Conservation (phyloP, 2,797 vertebrate species). For the Rhinella marina region DNA sequence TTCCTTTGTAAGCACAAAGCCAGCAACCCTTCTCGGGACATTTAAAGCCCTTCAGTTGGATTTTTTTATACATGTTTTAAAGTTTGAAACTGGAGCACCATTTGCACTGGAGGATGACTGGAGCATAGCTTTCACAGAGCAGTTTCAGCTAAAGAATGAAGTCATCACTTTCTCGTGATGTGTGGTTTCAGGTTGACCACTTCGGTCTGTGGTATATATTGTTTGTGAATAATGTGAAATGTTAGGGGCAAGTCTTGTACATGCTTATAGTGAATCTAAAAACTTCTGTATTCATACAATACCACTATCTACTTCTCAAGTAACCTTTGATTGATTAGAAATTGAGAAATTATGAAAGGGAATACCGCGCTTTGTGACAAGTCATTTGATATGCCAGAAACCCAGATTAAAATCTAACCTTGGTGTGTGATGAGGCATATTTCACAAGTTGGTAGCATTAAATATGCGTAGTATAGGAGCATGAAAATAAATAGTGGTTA, state of each 20-base stretch:
- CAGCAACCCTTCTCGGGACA: constrained; percentile 18
- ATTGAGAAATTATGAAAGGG: not conserved
- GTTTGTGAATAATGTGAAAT: not conserved
- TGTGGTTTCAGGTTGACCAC: not conserved
- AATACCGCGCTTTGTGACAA: not conserved
- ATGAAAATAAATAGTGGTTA: not conserved
- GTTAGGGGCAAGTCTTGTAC: not conserved
- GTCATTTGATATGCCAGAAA: not conserved
- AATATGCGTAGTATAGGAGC: not conserved
- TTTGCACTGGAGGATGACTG: constrained; percentile 51
- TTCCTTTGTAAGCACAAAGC: constrained; percentile 2
- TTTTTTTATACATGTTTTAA: constrained; percentile 7
- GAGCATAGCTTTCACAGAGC: constrained; percentile 21
- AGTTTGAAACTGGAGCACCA: constrained; percentile 41
- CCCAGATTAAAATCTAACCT: not conserved
- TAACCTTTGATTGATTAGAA: not conserved
- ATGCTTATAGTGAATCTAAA: not conserved
- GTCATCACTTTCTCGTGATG: not conserved
- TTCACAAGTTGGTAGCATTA: not conserved
- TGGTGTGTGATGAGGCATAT: not conserved
- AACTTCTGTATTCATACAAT: not conserved
- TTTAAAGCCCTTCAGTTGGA: not conserved
- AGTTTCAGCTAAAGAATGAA: not conserved
- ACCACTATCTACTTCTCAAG: not conserved
- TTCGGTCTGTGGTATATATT: not conserved